Conservation (phyloP, 2,113 vertebrate genomes). For the Sakesphorus luctuosus region DNA sequence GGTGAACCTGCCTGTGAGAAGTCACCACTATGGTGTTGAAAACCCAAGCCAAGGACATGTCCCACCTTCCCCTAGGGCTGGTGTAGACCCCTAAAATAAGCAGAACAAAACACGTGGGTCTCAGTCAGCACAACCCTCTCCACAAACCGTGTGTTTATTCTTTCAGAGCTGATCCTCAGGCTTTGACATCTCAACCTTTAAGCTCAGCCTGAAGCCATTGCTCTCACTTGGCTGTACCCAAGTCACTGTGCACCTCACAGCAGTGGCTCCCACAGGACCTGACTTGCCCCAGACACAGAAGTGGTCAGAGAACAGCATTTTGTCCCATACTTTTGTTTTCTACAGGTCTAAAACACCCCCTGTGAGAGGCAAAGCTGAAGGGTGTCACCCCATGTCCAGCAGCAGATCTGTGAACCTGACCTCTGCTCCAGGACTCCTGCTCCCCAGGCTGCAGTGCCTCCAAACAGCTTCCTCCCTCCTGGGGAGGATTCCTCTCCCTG, state of each 20-base stretch:
- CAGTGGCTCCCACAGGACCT: not conserved
- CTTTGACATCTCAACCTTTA: not conserved
- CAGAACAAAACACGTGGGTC: not conserved
- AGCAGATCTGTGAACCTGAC: rapidly evolving
- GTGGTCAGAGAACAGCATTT: not conserved
- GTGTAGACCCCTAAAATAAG: not conserved
- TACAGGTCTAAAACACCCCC: not conserved
- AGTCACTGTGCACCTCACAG: not conserved
- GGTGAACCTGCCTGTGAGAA: not conserved
- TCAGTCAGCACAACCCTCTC: not conserved
- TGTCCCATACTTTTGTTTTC: not conserved
- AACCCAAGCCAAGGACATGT: not conserved
- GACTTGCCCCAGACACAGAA: not conserved
- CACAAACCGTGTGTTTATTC: rapidly evolving
- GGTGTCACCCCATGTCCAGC: rapidly evolving
- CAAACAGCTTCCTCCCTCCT: not conserved
- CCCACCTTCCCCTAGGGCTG: not conserved
- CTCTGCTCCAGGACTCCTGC: not conserved
- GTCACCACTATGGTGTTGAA: rapidly evolving
- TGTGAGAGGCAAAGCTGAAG: not conserved
- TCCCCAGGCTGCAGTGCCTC: not conserved
- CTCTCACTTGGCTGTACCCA: not conserved
- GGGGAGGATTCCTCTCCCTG: not conserved
- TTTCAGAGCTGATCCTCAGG: not conserved
- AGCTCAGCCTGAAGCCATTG: not conserved